Evolutionary conservation across 2,113 vertebrate genomes (phyloP).

Genomic region (Bombycilla garrulus): DNA sequence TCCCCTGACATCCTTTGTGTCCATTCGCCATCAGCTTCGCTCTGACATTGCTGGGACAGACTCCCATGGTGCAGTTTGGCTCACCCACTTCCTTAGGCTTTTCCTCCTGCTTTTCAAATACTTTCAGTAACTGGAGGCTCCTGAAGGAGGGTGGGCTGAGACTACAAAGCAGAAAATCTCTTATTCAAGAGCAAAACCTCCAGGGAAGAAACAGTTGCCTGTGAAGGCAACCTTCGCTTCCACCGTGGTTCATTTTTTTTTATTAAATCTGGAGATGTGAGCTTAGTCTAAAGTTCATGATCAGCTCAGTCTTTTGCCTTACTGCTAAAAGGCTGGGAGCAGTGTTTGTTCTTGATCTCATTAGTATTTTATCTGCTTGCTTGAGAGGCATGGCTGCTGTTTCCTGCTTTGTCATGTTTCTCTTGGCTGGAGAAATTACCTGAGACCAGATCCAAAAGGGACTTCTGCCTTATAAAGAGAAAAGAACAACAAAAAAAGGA

Average conservation of each 20-base stretch:
- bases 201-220: neutral
- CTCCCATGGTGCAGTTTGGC: fast-evolving
- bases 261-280: neutral
- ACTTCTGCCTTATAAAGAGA: neutral
- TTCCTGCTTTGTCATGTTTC: neutral
- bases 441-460: neutral
- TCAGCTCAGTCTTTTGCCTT: neutral
- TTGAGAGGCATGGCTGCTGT: neutral
- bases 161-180: neutral
- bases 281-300: neutral
- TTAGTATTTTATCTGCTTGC: neutral
- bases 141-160: neutral
- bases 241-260: neutral
- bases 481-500: neutral
- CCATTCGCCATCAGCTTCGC: neutral
- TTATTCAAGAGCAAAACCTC: neutral
- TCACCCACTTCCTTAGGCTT: neutral
- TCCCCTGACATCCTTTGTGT: neutral
- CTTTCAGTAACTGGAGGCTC: neutral
- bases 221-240: neutral
- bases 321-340: neutral
- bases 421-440: neutral
- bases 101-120: neutral
- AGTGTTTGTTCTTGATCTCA: neutral
- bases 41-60: neutral